Evolutionary conservation across 2,797 vertebrate genomes (phyloP), one percentile per base, ranked within the genome.

Genomic region (Gorsachius magnificus): DNA sequence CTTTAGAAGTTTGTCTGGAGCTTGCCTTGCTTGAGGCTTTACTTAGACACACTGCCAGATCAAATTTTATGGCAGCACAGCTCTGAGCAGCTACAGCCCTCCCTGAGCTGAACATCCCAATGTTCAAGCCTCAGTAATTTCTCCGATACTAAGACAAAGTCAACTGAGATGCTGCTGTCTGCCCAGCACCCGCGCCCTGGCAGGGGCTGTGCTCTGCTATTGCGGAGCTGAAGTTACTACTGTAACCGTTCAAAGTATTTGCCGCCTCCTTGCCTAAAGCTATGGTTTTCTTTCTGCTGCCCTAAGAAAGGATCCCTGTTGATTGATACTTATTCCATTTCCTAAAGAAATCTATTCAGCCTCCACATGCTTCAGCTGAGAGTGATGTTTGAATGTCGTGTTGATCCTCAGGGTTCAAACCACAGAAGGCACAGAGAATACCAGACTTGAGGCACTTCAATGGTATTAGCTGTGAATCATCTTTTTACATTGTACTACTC

Each of bases 281-380:
- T 76, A 87, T 31, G 54, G 65, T 83, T 94, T 94, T 68, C 51
- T 54, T 75, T 87, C 89, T 95, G 84, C 54, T 10, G 8, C 87
- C 65, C 87, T 68, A 91, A 91, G 76, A 83, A 95, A 92, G 79
- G 86, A 86, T 91, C 53, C 76, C 65, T 51, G 79, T 86, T 94
- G 95, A 94, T 95, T 91, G 95, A 91, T 78, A 93, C 53, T 93
- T 96, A 95, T 83, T 66, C 54, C 3, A 63, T 88, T 93, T 95
- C 89, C 94, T 94, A 91, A 92, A 81, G 82, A 86, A 78, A 70
- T 88, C 89, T 91, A 94, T 93, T 95, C 84, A 93, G 65, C 51
- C 83, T 89, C 82, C 84, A 81, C 70, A 80, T 16, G 57, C 56
- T 83, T 93, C 94, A 89, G 78, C 84, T 93, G 69, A 95, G 60